phyloP scores from a whole-genome alignment of 2,797 vertebrate genomes.

The Argya squamiceps region DNA sequence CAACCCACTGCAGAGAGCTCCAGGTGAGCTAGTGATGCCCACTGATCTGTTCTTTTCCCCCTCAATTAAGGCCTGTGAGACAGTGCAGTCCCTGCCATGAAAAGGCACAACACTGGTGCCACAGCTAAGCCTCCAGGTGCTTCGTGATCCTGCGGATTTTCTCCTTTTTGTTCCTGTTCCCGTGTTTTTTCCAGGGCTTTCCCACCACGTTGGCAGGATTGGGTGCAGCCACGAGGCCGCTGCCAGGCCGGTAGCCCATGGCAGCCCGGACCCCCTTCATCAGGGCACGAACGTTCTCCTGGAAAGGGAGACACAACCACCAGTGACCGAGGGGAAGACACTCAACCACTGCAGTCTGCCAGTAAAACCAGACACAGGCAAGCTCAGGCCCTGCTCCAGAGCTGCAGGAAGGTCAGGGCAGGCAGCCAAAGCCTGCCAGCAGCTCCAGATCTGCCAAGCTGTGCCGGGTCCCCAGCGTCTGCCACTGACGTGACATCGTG shows the following conservation, averaged over 20 bases:
- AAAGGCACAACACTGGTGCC: neutral
- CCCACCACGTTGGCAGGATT: conserved; percentile 64
- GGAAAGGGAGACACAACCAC: neutral
- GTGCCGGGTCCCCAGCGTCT: fast-evolving
- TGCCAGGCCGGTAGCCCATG: conserved; percentile 88
- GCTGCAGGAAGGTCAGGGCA: neutral
- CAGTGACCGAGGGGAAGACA: neutral
- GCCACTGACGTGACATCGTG: neutral
- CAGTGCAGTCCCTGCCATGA: neutral
- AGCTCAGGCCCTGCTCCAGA: neutral
- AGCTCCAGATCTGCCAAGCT: neutral
- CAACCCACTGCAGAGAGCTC: neutral
- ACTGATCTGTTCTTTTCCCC: neutral
- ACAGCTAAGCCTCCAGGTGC: conserved; percentile 88
- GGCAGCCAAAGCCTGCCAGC: neutral
- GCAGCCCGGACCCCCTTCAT: conserved; percentile 88
- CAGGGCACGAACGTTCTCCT: conserved; percentile 92
- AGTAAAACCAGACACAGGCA: neutral
- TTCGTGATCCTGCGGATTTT: conserved; percentile 91
- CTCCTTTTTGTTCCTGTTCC: conserved; percentile 95
- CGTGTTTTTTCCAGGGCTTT: conserved; percentile 97
- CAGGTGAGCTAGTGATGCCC: neutral
- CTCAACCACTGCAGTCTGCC: neutral
- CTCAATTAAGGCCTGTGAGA: neutral
- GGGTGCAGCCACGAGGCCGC: conserved; percentile 53